These are phyloP conservation scores for Steinernema carpocapsae DNA, from an alignment of 2,888 invertebrate genomes.

Conservation along the genomic window DNA sequence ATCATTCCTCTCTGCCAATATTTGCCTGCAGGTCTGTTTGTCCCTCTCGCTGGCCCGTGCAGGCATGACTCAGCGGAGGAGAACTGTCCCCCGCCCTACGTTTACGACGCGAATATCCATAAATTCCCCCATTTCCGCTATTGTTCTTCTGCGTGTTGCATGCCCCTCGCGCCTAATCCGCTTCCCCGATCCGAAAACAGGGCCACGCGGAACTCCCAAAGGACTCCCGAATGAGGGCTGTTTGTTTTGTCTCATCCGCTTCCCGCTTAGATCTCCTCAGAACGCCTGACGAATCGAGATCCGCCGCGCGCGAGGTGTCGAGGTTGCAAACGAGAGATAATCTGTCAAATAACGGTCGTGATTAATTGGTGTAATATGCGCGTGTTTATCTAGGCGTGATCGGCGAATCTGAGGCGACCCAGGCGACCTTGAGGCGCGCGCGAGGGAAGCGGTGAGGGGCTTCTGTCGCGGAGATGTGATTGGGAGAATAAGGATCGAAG, in stretches of 20 bases:
- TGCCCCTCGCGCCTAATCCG: slow-evolving; percentile 5
- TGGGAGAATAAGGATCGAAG: too few species aligned
- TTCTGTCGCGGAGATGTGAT: neutral
- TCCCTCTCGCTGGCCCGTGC: neutral
- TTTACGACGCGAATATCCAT: slow-evolving; percentile 27
- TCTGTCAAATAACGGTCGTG: slow-evolving; percentile 33
- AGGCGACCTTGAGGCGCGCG: slow-evolving; percentile 22
- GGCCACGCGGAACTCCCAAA: neutral
- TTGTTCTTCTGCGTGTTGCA: slow-evolving; percentile 6
- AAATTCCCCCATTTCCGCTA: slow-evolving; percentile 23
- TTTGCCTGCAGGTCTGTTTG: neutral
- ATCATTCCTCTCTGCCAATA: too few species aligned
- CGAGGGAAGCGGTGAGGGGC: neutral
- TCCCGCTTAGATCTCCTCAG: neutral
- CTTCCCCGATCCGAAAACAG: slow-evolving; percentile 16
- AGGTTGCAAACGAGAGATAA: slow-evolving; percentile 4
- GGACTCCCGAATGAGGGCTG: neutral
- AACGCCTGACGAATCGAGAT: neutral
- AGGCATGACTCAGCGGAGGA: neutral
- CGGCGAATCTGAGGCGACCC: neutral
- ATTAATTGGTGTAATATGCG: slow-evolving; percentile 35
- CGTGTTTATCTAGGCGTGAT: slow-evolving; percentile 35
- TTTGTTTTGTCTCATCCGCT: slow-evolving; percentile 3
- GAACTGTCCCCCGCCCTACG: neutral
- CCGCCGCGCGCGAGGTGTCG: slow-evolving; percentile 25